A percentile compares a stretch with the other conserved stretches of the same genome.
These are phyloP conservation scores for Calliphora vomitoria DNA, from an alignment of 2,888 invertebrate species.

Conservation along the genomic window DNA sequence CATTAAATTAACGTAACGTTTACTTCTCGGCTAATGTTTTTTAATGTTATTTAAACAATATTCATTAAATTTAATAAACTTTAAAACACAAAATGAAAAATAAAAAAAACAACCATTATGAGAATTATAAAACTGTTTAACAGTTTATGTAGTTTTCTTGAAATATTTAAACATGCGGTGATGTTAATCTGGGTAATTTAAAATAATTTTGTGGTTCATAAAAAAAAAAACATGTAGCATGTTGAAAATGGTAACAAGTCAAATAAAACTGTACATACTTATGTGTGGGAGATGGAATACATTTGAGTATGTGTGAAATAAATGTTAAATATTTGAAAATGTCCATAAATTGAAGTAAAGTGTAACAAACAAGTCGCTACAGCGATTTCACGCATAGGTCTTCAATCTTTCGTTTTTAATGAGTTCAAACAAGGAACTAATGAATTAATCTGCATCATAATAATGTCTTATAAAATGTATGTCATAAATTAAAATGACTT, in stretches of 20 bases:
- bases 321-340: slow-evolving; percentile 12
- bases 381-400: slow-evolving; percentile 12
- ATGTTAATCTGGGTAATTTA: slow-evolving; percentile 66
- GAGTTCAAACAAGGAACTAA: slow-evolving; percentile 14
- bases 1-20: slow-evolving; percentile 49
- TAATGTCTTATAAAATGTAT: not conserved
- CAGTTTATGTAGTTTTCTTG: not conserved
- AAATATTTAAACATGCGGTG: slow-evolving; percentile 36
- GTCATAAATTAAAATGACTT: not conserved
- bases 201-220: slow-evolving; percentile 56
- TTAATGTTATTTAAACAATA: slow-evolving; percentile 63
- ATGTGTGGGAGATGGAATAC: slow-evolving; percentile 34
- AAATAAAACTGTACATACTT: not conserved
- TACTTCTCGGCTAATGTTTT: slow-evolving; percentile 49
- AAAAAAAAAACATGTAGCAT: slow-evolving; percentile 30
- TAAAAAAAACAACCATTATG: not conserved
- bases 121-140: slow-evolving; percentile 55
- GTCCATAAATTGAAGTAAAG: not conserved
- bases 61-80: slow-evolving; percentile 66
- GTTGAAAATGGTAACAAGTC: slow-evolving; percentile 7
- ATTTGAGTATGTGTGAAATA: slow-evolving; percentile 34
- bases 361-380: slow-evolving; percentile 1
- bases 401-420: slow-evolving; percentile 57
- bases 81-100: slow-evolving; percentile 26
- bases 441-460: not conserved